These are phyloP conservation scores for Pimpla rufipes DNA, from an alignment of 2,888 invertebrate species.

Conservation along the genomic window DNA sequence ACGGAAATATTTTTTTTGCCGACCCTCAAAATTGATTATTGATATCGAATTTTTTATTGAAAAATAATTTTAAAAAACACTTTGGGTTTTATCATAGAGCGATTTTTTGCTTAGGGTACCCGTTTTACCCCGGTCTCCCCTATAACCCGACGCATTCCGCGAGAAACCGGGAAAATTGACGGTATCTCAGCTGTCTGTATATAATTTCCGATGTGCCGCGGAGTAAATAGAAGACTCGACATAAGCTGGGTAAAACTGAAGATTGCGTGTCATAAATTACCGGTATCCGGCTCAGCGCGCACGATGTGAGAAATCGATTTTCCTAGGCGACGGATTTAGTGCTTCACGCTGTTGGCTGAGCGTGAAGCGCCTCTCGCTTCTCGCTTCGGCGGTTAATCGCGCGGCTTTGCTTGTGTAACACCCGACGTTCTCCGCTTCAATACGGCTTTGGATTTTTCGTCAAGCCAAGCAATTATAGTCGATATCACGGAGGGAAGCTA, in stretches of 20 bases:
- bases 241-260: conserved; percentile 32
- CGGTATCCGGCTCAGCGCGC: conserved; percentile 74
- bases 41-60: no score
- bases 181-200: neutral
- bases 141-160: neutral
- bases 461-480: neutral
- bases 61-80: no score
- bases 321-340: conserved; percentile 76
- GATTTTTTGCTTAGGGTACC: no score
- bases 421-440: neutral
- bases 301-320: conserved; percentile 80
- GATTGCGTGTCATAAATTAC: conserved; percentile 84
- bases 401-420: neutral
- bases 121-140: no score
- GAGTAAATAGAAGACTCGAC: conserved; percentile 28
- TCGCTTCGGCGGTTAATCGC: conserved; percentile 36
- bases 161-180: neutral
- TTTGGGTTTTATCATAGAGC: no score
- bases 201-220: neutral
- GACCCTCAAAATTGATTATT: no score
- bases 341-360: conserved; percentile 65
- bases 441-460: neutral
- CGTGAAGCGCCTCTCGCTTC: conserved; percentile 68
- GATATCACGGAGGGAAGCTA: no score
- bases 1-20: no score